Evolutionary conservation across 2,888 invertebrate species (phyloP), one percentile per base, ranked within the genome.

Genomic region (Carcina quercana): DNA sequence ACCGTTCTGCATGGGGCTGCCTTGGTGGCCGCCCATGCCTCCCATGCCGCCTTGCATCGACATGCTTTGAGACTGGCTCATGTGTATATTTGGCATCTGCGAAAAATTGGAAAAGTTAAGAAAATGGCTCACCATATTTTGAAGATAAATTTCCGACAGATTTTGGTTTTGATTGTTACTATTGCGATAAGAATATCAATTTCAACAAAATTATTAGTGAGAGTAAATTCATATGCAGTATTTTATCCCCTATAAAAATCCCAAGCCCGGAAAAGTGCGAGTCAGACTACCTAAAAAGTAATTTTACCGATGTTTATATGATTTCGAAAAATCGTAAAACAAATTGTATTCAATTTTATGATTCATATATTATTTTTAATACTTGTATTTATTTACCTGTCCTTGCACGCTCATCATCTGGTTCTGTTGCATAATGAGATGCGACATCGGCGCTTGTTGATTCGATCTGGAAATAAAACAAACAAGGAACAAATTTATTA

Each of bases 21-120:
- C 56, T 40, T 59, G 65, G 39, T 61, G 61, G 17, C 40, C 42
- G 51, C 54, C 53, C 32, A 46, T 45, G 8, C 56, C 56, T 61
- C 67, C 67, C 20, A 48, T 53, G 25, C 52, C 54, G 25, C 64
- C 56, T 49, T 61, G 86, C 64, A 89, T 83, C 12, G 88, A 86
- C 66, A 89, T 84, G 47, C 88, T 87, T 53, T 90, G 90, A 3
- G 87, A 86, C 64, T 91, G 91, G 50, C 86, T 86, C 89, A 91
- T 89, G 59, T 90, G 90, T 55, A 91, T 87, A 49, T 86, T 89
- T 43, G 87, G 80, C 83, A 88, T 86, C 82, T 88, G 84, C 50
- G 79, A 61, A 43, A 21, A 42, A n/a, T n/a, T n/a, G n/a, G n/a
- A 8, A 21, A 21, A 17, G 7, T 17, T 5, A 7, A 17, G 17